These are phyloP conservation scores for Drosophila setifemur DNA, from an alignment of 1,140 invertebrate genomes.

Conservation along the genomic window DNA sequence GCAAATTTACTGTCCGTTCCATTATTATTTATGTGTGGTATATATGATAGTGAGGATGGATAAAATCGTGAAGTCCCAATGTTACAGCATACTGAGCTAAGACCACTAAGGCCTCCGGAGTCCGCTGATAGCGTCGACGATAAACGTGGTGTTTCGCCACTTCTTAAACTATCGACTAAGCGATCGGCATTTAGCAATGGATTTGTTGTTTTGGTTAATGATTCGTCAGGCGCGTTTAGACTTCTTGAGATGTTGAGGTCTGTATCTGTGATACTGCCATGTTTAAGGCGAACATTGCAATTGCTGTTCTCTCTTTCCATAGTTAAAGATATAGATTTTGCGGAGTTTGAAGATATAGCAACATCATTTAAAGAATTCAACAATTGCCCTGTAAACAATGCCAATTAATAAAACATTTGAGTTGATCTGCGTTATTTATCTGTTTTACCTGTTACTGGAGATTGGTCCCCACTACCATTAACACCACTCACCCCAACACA, in stretches of 20 bases:
- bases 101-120: neutral
- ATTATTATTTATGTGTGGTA: constrained; percentile 39
- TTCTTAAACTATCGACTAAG: constrained; percentile 46
- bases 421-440: neutral
- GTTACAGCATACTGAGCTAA: neutral
- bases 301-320: constrained; percentile 54
- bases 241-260: constrained; percentile 6
- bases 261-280: constrained; percentile 13
- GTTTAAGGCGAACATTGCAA: constrained; percentile 30
- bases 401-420: neutral
- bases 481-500: constrained; percentile 10
- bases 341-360: constrained; percentile 16
- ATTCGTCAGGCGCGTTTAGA: constrained; percentile 1
- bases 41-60: constrained; percentile 36
- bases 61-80: constrained; percentile 16
- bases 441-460: constrained; percentile 59
- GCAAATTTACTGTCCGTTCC: constrained; percentile 44
- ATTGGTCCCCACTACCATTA: constrained; percentile 56
- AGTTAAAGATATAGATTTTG: constrained; percentile 16
- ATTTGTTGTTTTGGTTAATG: neutral
- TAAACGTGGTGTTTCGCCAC: constrained; percentile 15
- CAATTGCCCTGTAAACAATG: constrained; percentile 2
- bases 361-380: constrained; percentile 19
- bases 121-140: constrained; percentile 23
- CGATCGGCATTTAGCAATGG: constrained; percentile 24